phyloP scores from a whole-genome alignment of 2,888 invertebrate genomes.

The Hedya salicella region DNA sequence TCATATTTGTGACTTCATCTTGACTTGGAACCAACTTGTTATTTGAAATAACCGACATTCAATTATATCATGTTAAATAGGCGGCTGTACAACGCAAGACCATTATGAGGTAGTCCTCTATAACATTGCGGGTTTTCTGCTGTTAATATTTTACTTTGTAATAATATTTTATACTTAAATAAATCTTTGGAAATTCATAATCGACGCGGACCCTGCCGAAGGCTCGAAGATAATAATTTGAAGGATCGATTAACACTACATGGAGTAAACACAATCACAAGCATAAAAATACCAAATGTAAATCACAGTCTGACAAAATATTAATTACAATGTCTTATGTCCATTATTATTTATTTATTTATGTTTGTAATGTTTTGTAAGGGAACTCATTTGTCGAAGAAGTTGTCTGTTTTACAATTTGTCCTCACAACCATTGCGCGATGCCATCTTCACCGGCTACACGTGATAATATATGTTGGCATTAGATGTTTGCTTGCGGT shows the following conservation, averaged over 20 bases:
- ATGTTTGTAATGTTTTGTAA: slow-evolving; percentile 7
- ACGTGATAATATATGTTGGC: slow-evolving; percentile 40
- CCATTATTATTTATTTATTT: background rate
- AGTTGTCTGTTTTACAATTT: slow-evolving; percentile 7
- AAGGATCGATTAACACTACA: slow-evolving; percentile 74
- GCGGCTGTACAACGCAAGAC: slow-evolving; percentile 35
- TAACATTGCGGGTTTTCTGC: slow-evolving; percentile 50
- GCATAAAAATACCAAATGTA: slow-evolving; percentile 41
- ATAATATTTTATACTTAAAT: slow-evolving; percentile 76
- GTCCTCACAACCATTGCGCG: slow-evolving; percentile 23
- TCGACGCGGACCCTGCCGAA: slow-evolving; percentile 68
- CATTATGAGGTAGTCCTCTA: slow-evolving; percentile 38
- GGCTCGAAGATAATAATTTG: slow-evolving; percentile 66
- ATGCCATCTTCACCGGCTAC: slow-evolving; percentile 25
- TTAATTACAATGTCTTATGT: background rate
- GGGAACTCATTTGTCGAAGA: slow-evolving; percentile 8
- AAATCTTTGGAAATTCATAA: slow-evolving; percentile 59
- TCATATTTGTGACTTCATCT: slow-evolving; percentile 38
- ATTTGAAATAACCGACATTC: slow-evolving; percentile 24
- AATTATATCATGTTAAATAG: slow-evolving; percentile 23
- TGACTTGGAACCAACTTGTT: slow-evolving; percentile 34
- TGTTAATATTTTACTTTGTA: slow-evolving; percentile 61
- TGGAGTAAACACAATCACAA: slow-evolving; percentile 63
- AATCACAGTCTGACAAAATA: background rate
- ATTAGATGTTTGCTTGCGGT: slow-evolving; percentile 67